Base-by-base conservation (phyloP, 2,797 vertebrate species). In the Gambelia wislizenii region DNA sequence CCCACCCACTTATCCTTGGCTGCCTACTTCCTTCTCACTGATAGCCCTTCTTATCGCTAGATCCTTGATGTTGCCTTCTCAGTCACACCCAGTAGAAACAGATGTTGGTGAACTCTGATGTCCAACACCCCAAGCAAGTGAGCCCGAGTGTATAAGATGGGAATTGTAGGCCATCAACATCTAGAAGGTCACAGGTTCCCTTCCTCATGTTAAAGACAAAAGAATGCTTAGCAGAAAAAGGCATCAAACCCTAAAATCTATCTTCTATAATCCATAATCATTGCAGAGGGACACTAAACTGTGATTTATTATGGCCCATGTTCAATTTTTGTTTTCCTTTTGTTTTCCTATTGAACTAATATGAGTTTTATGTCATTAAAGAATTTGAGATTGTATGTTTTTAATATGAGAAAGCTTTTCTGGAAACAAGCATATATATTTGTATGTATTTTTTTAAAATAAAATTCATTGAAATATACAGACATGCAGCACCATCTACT, bases 401-500 rank as follows among this genome's bases (percentile, higher is more conserved):
- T 52, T 39, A 67, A 87, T 8, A 91, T 69, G 47, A 94, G 89
- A 94, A 78, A 84, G 85, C 83, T 90, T 91, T 93, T 83, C 39
- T 78, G 83, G 54, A 92, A n/a, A 85, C 93, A 0, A 0, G 75
- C 91, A 89, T 95, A 74, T 88, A 49, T 39, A 33, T 79, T 67
- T 47, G 36, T 56, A 20, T 61, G 18, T n/a, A 27, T 27, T 36
- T 36, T 25, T 27, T 22, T 22, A 84, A 39, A 87, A 92, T 94
- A 89, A 36, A 52, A 39, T 47, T 4, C 49, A 59, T 84, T 92
- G 93, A 93, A 92, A 96, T 97, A 88, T 85, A 91, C 87, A 97
- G 97, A 93, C 93, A 92, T 0, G 93, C 95, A 97, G 97, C 97
- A 96, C 97, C 97, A 98, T 96, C 97, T 98, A 94, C 97, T 97